Percentiles rank a stretch among this genome's conserved stretches.
phyloP scores from a whole-genome alignment of 2,797 vertebrate genomes.

The Orientallactaga sibirica region DNA sequence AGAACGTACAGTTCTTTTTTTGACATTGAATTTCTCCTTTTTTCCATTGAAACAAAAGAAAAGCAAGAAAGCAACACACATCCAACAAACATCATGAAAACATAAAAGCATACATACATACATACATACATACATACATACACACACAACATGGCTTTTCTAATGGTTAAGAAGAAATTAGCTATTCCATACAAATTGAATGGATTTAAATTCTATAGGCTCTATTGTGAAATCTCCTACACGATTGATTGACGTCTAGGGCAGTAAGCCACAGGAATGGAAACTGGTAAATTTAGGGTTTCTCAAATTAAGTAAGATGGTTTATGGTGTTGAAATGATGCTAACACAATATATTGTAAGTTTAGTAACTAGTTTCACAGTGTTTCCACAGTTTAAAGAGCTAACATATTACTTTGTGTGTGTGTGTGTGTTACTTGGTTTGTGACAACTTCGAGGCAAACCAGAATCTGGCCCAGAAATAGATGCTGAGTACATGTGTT shows the following conservation, averaged over 20 bases:
- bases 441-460: conserved; percentile 53
- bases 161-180: conserved; percentile 43
- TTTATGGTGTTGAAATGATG: conserved; percentile 55
- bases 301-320: conserved; percentile 57
- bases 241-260: conserved; percentile 23
- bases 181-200: conserved; percentile 15
- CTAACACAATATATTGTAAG: conserved; percentile 33
- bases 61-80: background rate
- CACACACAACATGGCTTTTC: conserved; percentile 23
- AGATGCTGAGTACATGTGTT: conserved; percentile 19
- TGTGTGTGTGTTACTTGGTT: background rate
- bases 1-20: conserved; percentile 22
- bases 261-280: conserved; percentile 7
- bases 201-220: conserved; percentile 44
- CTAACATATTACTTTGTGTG: conserved; percentile 28
- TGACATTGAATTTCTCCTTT: conserved; percentile 3
- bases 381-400: conserved; percentile 61
- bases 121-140: no score
- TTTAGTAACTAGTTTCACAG: conserved; percentile 53
- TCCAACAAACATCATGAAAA: background rate
- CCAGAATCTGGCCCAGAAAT: background rate
- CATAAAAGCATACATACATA: background rate
- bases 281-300: conserved; percentile 32
- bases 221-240: conserved; percentile 48
- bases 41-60: conserved; percentile 57